Conservation (phyloP, 92 coral and sea anemone genomes). For the Pocillopora grandis region DNA sequence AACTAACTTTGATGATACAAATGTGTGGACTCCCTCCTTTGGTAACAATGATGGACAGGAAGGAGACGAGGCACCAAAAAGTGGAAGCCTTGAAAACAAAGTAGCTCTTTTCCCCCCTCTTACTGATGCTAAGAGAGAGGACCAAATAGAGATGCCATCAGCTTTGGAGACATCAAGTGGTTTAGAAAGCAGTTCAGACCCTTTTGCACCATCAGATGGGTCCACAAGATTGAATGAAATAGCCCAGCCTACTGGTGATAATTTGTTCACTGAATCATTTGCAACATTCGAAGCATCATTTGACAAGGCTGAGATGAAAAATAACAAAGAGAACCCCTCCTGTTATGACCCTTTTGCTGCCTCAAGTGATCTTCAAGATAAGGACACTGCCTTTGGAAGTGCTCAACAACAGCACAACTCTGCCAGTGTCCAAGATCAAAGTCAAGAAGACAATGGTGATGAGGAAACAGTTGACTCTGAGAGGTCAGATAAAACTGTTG, state of each 20-base stretch:
- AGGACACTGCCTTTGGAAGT: slow-evolving; percentile 1
- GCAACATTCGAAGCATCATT: slow-evolving; percentile 72
- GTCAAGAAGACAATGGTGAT: slow-evolving; percentile 39
- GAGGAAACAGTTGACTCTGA: slow-evolving; percentile 16
- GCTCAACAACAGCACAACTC: not conserved
- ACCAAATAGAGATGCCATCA: not conserved
- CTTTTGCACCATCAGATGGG: slow-evolving; percentile 56
- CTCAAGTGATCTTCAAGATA: slow-evolving; percentile 16
- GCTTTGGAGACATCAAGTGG: not conserved
- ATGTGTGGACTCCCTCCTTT: not conserved
- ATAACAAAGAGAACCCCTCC: not conserved
- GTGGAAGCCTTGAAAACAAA: not conserved
- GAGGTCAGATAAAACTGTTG: not conserved
- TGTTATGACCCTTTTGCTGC: slow-evolving; percentile 45
- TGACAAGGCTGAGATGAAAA: slow-evolving; percentile 22
- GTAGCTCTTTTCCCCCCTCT: not conserved
- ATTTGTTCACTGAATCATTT: slow-evolving; percentile 25
- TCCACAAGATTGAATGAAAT: slow-evolving; percentile 22
- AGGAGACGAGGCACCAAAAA: not conserved
- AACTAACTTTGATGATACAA: slow-evolving; percentile 3
- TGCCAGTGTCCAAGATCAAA: slow-evolving; percentile 36
- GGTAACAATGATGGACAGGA: not conserved
- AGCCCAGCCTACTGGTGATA: slow-evolving; percentile 15
- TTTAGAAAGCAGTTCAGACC: slow-evolving; percentile 20
- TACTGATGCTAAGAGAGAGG: not conserved